Evolutionary conservation across 2,888 invertebrate species (phyloP).

Genomic region (Ophion ellenae): DNA sequence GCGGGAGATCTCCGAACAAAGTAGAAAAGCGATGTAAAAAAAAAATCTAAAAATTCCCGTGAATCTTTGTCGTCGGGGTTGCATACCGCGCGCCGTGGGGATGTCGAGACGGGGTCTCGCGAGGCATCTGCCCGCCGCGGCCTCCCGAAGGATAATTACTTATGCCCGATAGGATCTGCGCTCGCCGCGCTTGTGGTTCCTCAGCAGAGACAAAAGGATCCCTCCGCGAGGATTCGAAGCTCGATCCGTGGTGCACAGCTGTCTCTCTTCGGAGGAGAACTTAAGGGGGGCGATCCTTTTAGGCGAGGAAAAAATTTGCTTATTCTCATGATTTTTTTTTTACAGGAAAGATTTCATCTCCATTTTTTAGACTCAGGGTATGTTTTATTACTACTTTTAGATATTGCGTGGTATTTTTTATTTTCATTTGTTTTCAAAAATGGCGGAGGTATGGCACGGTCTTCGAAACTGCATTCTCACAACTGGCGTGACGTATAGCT

Average conservation of each 20-base stretch:
- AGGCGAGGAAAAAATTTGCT: too few species aligned
- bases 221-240: slow-evolving; percentile 60
- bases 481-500: too few species aligned
- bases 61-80: slow-evolving; percentile 50
- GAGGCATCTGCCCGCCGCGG: slow-evolving; percentile 53
- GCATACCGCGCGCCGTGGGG: slow-evolving; percentile 45
- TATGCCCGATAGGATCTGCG: slow-evolving; percentile 83
- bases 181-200: slow-evolving; percentile 67
- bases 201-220: slow-evolving; percentile 81
- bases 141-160: slow-evolving; percentile 81
- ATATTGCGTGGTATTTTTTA: too few species aligned
- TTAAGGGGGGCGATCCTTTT: slow-evolving; percentile 47
- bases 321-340: too few species aligned
- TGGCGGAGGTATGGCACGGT: too few species aligned
- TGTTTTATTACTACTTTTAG: too few species aligned
- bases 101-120: slow-evolving; percentile 10
- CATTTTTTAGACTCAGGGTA: too few species aligned
- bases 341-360: too few species aligned
- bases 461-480: too few species aligned
- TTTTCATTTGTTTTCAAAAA: too few species aligned
- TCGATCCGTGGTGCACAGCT: slow-evolving; percentile 22
- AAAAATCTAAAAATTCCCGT: slow-evolving; percentile 41
- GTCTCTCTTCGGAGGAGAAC: slow-evolving; percentile 39
- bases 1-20: slow-evolving; percentile 9
- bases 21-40: slow-evolving; percentile 44